Evolutionary conservation across 2,888 invertebrate genomes (phyloP).

Genomic region (Smittia sp.): DNA sequence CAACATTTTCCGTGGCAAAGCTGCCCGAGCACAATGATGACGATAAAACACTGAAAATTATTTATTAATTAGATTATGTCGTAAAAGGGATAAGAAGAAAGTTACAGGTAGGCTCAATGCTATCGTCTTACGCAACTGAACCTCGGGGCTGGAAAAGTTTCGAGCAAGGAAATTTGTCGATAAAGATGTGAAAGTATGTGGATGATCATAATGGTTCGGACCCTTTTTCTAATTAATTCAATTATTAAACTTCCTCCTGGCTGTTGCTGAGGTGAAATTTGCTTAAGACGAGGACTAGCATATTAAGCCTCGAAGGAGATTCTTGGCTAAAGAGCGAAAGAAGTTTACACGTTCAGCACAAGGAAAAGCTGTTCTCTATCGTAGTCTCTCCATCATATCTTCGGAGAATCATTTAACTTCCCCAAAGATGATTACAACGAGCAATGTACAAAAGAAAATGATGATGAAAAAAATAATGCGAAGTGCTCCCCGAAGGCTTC

Average conservation of each 20-base stretch:
- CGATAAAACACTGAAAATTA: not conserved
- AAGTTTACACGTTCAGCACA: not conserved
- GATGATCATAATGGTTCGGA: not conserved
- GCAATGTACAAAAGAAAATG: constrained; percentile 22
- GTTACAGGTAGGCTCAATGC: too few relatives aligned
- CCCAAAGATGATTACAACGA: constrained; percentile 32
- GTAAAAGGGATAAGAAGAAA: not conserved
- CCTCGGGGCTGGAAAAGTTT: not conserved
- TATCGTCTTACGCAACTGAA: too few relatives aligned
- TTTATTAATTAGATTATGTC: constrained; percentile 3
- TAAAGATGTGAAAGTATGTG: constrained; percentile 17
- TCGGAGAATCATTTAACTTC: not conserved
- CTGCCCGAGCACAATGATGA: not conserved
- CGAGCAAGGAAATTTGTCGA: not conserved
- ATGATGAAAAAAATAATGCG: constrained; percentile 30
- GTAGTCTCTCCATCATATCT: constrained; percentile 1
- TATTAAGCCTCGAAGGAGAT: not conserved
- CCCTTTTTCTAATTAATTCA: constrained; percentile 26
- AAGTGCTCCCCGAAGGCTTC: constrained; percentile 23
- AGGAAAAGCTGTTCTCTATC: constrained; percentile 17
- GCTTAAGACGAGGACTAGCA: not conserved
- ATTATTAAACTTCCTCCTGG: constrained; percentile 1
- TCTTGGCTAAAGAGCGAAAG: not conserved
- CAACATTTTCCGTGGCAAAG: not conserved
- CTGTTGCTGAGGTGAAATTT: not conserved